Conservation (phyloP, 2,888 invertebrate species). For the Encarsia formosa region DNA sequence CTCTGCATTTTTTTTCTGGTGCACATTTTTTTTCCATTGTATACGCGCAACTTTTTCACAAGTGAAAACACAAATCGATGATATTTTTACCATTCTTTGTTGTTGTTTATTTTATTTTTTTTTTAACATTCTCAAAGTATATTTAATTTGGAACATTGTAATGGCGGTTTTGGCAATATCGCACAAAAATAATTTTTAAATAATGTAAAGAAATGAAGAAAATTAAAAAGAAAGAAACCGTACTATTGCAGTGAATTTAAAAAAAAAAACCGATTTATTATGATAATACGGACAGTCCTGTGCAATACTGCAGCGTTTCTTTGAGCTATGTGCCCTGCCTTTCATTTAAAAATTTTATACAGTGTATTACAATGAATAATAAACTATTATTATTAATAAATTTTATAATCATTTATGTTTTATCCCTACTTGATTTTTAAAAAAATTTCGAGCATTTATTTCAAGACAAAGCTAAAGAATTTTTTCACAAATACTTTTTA, state of each 20-base stretch:
- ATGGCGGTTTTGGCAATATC: slow-evolving; percentile 10
- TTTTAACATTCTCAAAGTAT: not conserved
- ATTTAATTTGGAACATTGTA: too few species aligned
- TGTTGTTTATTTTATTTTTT: slow-evolving; percentile 4
- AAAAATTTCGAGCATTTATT: too few species aligned
- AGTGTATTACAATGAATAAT: slow-evolving; percentile 29
- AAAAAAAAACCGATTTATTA: slow-evolving; percentile 3
- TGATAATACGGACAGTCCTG: slow-evolving; percentile 24
- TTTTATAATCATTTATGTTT: not conserved
- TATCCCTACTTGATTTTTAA: too few species aligned
- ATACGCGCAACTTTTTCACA: slow-evolving; percentile 32
- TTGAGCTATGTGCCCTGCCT: slow-evolving; percentile 28
- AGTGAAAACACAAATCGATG: not conserved
- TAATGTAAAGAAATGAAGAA: slow-evolving; percentile 8
- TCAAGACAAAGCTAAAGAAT: too few species aligned
- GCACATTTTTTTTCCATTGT: slow-evolving; percentile 39
- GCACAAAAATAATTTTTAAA: slow-evolving; percentile 11
- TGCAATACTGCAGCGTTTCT: slow-evolving; percentile 29
- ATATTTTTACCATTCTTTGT: too few species aligned
- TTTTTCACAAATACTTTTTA: too few species aligned
- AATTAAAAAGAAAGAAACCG: slow-evolving; percentile 3
- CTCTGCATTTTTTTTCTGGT: slow-evolving; percentile 23
- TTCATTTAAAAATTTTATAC: slow-evolving; percentile 28
- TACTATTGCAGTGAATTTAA: slow-evolving; percentile 7
- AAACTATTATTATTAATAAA: slow-evolving; percentile 24